phyloP scores from a whole-genome alignment of 1,140 invertebrate species.

The Meteorus sp. region DNA sequence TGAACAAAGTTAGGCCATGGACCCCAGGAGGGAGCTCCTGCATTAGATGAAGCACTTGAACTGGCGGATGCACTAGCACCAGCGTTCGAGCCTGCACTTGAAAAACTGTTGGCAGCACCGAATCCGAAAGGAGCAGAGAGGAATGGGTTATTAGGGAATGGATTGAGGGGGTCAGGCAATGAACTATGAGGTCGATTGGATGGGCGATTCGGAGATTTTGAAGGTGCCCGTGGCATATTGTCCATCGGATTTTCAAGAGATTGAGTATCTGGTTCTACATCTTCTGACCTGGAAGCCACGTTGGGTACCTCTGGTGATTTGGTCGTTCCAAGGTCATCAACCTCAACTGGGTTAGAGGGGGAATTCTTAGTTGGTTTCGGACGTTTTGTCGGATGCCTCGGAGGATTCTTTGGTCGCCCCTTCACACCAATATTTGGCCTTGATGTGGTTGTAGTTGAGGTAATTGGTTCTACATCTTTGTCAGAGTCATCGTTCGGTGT shows the following conservation, averaged over 20 bases:
- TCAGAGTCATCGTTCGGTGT: neutral
- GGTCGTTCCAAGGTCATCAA: too few species aligned
- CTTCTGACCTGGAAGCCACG: too few species aligned
- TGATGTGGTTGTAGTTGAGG: too few species aligned
- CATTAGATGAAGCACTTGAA: constrained; percentile 11
- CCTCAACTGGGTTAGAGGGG: too few species aligned
- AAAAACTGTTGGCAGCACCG: constrained; percentile 21
- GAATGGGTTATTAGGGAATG: neutral
- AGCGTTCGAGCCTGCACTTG: neutral
- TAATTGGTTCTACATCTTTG: too few species aligned
- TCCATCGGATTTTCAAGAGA: too few species aligned
- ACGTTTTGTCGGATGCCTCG: too few species aligned
- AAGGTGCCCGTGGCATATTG: too few species aligned
- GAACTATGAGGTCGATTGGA: neutral
- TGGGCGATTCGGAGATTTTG: neutral
- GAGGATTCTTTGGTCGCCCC: neutral
- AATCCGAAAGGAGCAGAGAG: constrained; percentile 12
- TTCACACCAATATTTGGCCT: too few species aligned
- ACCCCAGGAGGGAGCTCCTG: neutral
- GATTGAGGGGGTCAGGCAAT: neutral
- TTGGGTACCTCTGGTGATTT: too few species aligned
- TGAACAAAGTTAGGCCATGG: neutral
- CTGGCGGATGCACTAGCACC: constrained; percentile 6
- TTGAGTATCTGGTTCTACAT: constrained; percentile 10
- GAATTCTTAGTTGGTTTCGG: too few species aligned